phyloP scores from a whole-genome alignment of 2,888 invertebrate genomes.

The Athalia rosae region DNA sequence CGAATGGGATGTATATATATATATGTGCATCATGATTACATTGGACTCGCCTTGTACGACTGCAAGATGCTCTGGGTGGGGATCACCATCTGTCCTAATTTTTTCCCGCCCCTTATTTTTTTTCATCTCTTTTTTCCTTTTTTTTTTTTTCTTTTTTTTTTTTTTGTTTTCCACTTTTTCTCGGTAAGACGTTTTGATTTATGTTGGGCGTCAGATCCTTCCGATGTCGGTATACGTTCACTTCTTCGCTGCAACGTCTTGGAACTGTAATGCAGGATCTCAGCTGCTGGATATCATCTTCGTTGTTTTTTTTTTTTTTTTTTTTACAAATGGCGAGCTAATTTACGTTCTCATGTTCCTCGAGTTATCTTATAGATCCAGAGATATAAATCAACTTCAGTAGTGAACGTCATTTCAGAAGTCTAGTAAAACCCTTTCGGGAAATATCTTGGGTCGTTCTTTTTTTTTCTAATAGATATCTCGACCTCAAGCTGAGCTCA shows the following conservation, averaged over 20 bases:
- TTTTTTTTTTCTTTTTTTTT: slow-evolving; percentile 43
- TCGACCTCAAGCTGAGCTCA: too few species aligned
- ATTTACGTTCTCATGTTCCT: slow-evolving; percentile 32
- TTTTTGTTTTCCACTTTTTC: slow-evolving; percentile 46
- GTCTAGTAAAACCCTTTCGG: not conserved
- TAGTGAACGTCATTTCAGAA: not conserved
- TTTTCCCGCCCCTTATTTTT: slow-evolving; percentile 46
- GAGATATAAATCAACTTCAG: slow-evolving; percentile 14
- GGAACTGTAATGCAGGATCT: slow-evolving; percentile 36
- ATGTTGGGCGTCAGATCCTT: slow-evolving; percentile 46
- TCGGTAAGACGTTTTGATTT: slow-evolving; percentile 46
- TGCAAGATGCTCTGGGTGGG: slow-evolving; percentile 51
- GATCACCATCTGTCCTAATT: slow-evolving; percentile 53
- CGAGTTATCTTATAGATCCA: slow-evolving; percentile 11
- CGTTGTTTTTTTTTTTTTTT: not conserved
- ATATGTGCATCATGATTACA: slow-evolving; percentile 14
- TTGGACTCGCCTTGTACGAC: slow-evolving; percentile 36
- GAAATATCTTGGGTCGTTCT: too few species aligned
- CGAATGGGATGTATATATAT: slow-evolving; percentile 4
- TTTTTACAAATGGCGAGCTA: slow-evolving; percentile 19
- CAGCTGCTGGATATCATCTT: slow-evolving; percentile 42
- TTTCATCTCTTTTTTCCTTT: slow-evolving; percentile 48
- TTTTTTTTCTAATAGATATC: too few species aligned
- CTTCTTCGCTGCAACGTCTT: not conserved
- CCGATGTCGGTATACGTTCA: slow-evolving; percentile 40